Evolutionary conservation across 2,113 vertebrate species (phyloP), one percentile per base, ranked within the genome.

Genomic region (Megalops atlanticus): DNA sequence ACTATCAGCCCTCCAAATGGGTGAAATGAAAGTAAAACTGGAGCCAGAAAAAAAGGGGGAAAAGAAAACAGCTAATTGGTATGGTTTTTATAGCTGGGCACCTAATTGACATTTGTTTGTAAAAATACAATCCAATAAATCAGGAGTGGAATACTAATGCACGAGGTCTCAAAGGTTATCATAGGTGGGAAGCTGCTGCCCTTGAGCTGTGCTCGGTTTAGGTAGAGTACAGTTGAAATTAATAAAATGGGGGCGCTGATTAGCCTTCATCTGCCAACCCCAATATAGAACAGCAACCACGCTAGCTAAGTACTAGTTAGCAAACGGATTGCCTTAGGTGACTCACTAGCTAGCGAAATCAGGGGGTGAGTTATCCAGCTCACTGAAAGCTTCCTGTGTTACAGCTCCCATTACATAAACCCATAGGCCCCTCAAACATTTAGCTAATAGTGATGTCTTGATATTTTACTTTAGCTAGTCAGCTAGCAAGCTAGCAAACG

Each of bases 261-360:
- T 64, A 64, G n/a, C 24, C n/a, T 10, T 11, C 18, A 31, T 64
- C 10, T 27, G 31, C 58, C 31, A 4, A 10, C 58, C 58, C n/a
- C 58, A 64, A 64, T 64, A 31, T 31, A 64, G 58, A 11, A 21
- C 58, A 31, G 24, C 58, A 10, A 64, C 18, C 24, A 40, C 81
- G 81, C 83, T 91, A 90, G 83, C 58, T 0, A 18, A 64, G 14
- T 88, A 89, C 45, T 18, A 64, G 58, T 64, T 64, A n/a, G 58
- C 58, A 58, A 1, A n/a, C 52, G 24, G n/a, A 58, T 58, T 18
- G 24, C 18, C 2, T 58, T 8, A 64, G 12, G 58, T n/a, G 58
- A 31, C 4, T 31, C 8, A 11, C n/a, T 64, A 11, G 58, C 2
- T 54, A 54, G 47, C 47, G 12, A 49, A 49, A 49, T 49, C 24